Percentiles rank a stretch among this genome's conserved stretches.
Evolutionary conservation across 2,113 vertebrate species (phyloP).

Genomic region (Rhineura floridana): DNA sequence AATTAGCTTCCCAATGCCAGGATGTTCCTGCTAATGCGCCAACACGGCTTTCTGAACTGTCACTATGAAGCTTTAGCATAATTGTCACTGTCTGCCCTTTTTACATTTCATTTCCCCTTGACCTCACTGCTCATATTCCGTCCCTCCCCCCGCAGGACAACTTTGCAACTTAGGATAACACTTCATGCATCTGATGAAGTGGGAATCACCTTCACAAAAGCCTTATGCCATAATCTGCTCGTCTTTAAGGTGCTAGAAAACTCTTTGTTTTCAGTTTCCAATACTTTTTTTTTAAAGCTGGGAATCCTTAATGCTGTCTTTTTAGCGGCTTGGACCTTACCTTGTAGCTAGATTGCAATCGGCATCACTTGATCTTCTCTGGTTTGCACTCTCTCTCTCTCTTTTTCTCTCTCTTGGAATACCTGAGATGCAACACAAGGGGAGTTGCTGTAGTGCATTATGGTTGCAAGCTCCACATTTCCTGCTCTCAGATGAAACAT

Average conservation of each 20-base stretch:
- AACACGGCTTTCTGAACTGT: not conserved
- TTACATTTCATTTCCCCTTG: not conserved
- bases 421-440: not conserved
- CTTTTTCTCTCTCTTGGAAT: not conserved
- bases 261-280: not conserved
- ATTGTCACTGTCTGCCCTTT: not conserved
- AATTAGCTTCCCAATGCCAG: not conserved
- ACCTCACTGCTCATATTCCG: not conserved
- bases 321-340: conserved; percentile 1
- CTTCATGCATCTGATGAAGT: not conserved
- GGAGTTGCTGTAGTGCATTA: not conserved
- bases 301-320: not conserved
- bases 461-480: not conserved
- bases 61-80: not conserved
- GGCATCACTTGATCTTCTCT: conserved; percentile 17
- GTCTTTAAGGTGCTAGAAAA: not conserved
- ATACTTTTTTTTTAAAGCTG: not conserved
- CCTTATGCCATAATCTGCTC: not conserved
- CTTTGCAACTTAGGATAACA: not conserved
- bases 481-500: conserved; percentile 26
- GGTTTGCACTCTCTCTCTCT: no score
- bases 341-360: conserved; percentile 26
- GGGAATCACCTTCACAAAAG: not conserved
- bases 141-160: not conserved
- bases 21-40: not conserved